Evolutionary conservation across 1,140 invertebrate species (phyloP).

Genomic region (Polyergus mexicanus): DNA sequence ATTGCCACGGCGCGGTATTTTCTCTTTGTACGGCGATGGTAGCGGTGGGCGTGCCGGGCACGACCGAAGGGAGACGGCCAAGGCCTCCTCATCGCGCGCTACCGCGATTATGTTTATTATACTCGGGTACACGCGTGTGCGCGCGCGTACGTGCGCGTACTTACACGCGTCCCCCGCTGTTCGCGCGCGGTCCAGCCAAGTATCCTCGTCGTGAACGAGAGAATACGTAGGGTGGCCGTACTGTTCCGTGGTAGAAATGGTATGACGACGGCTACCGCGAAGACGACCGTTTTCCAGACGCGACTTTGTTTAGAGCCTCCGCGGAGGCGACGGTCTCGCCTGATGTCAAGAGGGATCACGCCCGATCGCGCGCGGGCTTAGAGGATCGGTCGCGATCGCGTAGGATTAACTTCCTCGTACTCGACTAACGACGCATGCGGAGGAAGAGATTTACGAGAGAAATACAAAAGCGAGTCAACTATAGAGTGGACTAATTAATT

Average conservation of each 20-base stretch:
- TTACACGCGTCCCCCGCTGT: slow-evolving; percentile 36
- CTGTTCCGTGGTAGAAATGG: background rate
- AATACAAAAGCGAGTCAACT: background rate
- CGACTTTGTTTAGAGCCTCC: slow-evolving; percentile 15
- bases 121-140: slow-evolving; percentile 68
- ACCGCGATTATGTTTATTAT: slow-evolving; percentile 84
- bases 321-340: slow-evolving; percentile 19
- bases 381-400: slow-evolving; percentile 15
- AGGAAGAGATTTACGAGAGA: slow-evolving; percentile 4
- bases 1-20: slow-evolving; percentile 82
- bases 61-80: slow-evolving; percentile 83
- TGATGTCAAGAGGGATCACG: background rate
- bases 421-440: background rate
- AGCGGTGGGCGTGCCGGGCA: slow-evolving; percentile 83
- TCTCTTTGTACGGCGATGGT: slow-evolving; percentile 82
- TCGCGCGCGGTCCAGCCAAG: slow-evolving; percentile 14
- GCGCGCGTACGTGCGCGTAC: slow-evolving; percentile 58
- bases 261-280: slow-evolving; percentile 41
- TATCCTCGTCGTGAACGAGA: slow-evolving; percentile 45
- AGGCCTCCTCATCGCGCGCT: slow-evolving; percentile 82
- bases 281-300: slow-evolving; percentile 14
- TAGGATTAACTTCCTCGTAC: slow-evolving; percentile 28
- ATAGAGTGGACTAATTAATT: background rate
- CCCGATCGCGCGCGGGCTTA: slow-evolving; percentile 1
- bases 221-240: background rate